Evolutionary conservation across 2,797 vertebrate species (phyloP).

Genomic region (Cyclopterus lumpus): DNA sequence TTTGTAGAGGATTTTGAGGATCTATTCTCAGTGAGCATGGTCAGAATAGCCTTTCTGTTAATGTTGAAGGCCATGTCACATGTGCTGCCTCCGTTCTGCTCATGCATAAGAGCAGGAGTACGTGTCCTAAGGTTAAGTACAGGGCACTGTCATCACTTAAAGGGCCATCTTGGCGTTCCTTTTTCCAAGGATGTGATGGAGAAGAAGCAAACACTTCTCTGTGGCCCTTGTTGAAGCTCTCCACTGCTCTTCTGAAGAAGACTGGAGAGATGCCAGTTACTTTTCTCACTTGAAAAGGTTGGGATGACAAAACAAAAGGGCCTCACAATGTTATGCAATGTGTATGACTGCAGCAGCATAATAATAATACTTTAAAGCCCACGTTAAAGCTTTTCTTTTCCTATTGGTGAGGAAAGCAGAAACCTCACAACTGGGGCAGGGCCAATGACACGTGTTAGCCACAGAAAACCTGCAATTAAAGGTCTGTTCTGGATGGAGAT

Average conservation of each 20-base stretch:
- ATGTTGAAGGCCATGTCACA: conserved; percentile 32
- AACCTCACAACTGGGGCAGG: conserved; percentile 61
- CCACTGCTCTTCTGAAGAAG: conserved; percentile 48
- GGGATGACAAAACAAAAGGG: conserved; percentile 75
- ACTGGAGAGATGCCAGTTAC: conserved; percentile 68
- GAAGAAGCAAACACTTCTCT: conserved; percentile 28
- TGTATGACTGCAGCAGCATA: conserved; percentile 62
- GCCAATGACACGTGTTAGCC: conserved; percentile 66
- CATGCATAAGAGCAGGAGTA: conserved; percentile 16
- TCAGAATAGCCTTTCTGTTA: conserved; percentile 19
- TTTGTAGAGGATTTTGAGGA: conserved; percentile 19
- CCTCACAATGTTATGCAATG: conserved; percentile 79
- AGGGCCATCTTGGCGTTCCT: conserved; percentile 38
- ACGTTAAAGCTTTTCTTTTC: conserved; percentile 59
- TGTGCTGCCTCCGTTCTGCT: conserved; percentile 22
- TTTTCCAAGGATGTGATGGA: conserved; percentile 42
- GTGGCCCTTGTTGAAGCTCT: conserved; percentile 36
- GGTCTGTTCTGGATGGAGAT: conserved; percentile 58
- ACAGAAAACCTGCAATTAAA: conserved; percentile 47
- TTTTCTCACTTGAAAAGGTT: conserved; percentile 72
- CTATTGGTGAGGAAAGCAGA: conserved; percentile 62
- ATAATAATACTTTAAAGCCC: conserved; percentile 53
- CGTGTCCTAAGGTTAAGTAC: conserved; percentile 25
- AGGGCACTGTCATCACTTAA: conserved; percentile 31
- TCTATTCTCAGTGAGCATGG: neutral